A percentile compares a stretch with the other conserved stretches of the same genome.
phyloP scores from a whole-genome alignment of 2,888 invertebrate species.

The Altica lythri region DNA sequence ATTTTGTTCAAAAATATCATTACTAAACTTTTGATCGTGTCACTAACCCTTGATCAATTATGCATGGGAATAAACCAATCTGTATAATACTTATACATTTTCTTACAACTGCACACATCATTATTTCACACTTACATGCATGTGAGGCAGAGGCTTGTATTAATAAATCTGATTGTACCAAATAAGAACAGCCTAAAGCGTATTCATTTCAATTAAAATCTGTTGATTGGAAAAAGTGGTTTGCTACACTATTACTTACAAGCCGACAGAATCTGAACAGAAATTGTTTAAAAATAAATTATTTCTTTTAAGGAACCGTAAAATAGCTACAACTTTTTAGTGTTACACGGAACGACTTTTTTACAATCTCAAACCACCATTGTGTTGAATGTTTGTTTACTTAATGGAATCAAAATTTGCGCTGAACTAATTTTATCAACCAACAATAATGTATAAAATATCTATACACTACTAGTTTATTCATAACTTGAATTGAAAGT shows the following conservation, averaged over 20 bases:
- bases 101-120: slow-evolving; percentile 4
- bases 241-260: slow-evolving; percentile 25
- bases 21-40: no score
- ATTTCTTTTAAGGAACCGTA: slow-evolving; percentile 18
- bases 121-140: slow-evolving; percentile 8
- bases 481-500: no score
- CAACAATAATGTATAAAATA: no score
- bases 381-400: neutral
- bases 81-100: no score
- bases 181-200: slow-evolving; percentile 21
- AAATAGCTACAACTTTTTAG: slow-evolving; percentile 10
- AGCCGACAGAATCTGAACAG: slow-evolving; percentile 25
- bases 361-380: neutral
- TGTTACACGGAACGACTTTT: neutral
- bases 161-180: slow-evolving; percentile 28
- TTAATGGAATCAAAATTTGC: neutral
- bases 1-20: no score
- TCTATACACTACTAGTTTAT: no score
- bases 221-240: slow-evolving; percentile 24
- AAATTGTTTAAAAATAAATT: slow-evolving; percentile 25
- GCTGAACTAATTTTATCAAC: no score
- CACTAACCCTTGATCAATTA: no score
- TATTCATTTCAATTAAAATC: slow-evolving; percentile 27
- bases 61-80: no score
- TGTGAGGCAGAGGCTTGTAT: slow-evolving; percentile 16